A percentile compares a stretch with the other conserved stretches of the same genome.
phyloP scores from a whole-genome alignment of 1,140 invertebrate genomes.

The Yoshiicerus persimilis region DNA sequence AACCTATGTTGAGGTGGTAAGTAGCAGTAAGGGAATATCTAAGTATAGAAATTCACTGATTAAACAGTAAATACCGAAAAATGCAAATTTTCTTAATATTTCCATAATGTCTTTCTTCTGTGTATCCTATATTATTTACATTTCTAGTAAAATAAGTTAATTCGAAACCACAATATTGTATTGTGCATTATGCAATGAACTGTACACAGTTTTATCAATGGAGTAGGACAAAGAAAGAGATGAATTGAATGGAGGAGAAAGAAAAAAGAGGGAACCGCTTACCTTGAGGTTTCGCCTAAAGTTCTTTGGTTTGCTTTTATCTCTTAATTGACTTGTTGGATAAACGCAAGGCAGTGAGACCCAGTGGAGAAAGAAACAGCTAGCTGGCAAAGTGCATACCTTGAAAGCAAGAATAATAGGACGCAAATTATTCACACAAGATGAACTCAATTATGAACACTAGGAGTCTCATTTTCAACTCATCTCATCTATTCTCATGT shows the following conservation, averaged over 20 bases:
- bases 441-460: constrained; percentile 13
- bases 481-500: constrained; percentile 20
- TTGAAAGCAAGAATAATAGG: background rate
- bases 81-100: too few species aligned
- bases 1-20: background rate
- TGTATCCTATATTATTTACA: too few species aligned
- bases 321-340: background rate
- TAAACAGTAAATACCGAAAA: too few species aligned
- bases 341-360: background rate
- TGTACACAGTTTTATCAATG: too few species aligned
- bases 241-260: background rate
- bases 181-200: too few species aligned
- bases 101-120: too few species aligned
- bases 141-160: too few species aligned
- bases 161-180: too few species aligned
- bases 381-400: background rate
- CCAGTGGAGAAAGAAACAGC: background rate
- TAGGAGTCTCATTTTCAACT: constrained; percentile 12
- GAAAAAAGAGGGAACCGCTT: background rate
- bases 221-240: too few species aligned
- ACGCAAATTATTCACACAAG: constrained; percentile 14
- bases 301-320: background rate
- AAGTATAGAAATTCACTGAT: background rate
- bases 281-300: background rate
- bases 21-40: background rate